Evolutionary conservation across 2,797 vertebrate species (phyloP).

Genomic region (Garrulus glandarius): DNA sequence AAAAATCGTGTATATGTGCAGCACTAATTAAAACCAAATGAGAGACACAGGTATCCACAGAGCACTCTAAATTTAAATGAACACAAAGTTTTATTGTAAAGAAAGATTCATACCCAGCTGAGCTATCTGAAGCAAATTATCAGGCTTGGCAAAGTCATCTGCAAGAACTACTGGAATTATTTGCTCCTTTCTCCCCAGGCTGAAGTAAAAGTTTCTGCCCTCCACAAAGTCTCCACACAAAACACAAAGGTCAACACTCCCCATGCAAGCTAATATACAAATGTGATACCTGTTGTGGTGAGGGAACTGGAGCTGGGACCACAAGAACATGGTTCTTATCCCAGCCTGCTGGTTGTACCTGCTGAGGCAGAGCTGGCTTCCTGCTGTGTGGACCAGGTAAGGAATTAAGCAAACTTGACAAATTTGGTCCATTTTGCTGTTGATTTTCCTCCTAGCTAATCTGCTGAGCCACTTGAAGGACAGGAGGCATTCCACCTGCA

Average conservation of each 20-base stretch:
- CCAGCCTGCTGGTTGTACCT: constrained; percentile 76
- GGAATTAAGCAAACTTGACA: constrained; percentile 83
- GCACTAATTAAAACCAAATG: background rate
- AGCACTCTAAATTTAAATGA: background rate
- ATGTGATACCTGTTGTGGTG: constrained; percentile 64
- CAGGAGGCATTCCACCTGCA: constrained; percentile 85
- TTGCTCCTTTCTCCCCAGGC: background rate
- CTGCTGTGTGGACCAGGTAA: constrained; percentile 77
- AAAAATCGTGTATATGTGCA: background rate
- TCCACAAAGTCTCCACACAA: background rate
- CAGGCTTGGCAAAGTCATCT: background rate
- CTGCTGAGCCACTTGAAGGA: constrained; percentile 81
- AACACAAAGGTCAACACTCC: background rate
- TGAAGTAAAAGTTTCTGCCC: background rate
- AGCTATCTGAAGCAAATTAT: background rate
- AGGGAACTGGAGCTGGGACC: constrained; percentile 44
- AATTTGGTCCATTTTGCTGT: constrained; percentile 87
- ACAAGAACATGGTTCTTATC: constrained; percentile 67
- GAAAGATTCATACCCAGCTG: background rate
- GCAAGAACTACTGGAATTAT: background rate
- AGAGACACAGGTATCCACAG: background rate
- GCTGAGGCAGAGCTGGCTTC: constrained; percentile 76
- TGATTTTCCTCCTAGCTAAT: constrained; percentile 86
- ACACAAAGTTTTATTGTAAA: background rate
- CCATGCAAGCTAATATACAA: background rate